Base-by-base conservation (phyloP, 2,113 vertebrate species). In the Dascyllus trimaculatus region DNA sequence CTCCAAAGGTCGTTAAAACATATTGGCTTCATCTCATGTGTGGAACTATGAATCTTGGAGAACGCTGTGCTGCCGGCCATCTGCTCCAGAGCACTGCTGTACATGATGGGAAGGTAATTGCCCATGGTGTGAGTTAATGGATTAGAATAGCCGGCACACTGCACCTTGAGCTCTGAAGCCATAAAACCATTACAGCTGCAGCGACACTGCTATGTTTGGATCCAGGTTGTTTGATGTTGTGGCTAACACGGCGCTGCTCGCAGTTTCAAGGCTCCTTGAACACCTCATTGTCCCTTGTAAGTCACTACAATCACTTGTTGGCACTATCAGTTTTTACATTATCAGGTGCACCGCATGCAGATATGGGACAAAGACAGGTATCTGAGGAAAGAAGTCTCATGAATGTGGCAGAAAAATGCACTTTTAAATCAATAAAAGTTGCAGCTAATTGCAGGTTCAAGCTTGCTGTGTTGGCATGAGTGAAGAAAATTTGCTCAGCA, bases 21-120 rank as follows among this genome's bases (percentile, higher is more conserved):
- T 48, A 11, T 10, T 35, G 32, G 32, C 32, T 35, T 6, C 32
- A 35, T 64, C 24, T 61, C 40, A 43, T 48, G 75, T 64, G 25
- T 56, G 53, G 18, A 65, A 2, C 26, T 22, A 65, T 59, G 75
- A 72, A 67, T 76, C 35, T 69, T 21, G 13, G 62, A 59, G 75
- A 62, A 61, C 8, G 1, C 32, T 35, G 32, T 35, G 32, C 32
- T 10, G 25, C 29, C 6, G 46, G 57, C 65, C 84, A 57, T 81
- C 65, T 71, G 26, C 58, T 81, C 57, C 75, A 81, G 66, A 82
- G 26, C 57, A 29, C 22, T 40, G 53, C 60, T 59, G 77, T 62
- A 63, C 66, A 68, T 62, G 80, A 85, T 85, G 82, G 54, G 71
- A 53, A 59, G 81, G 78, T 86, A 86, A 89, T 88, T 84, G 81